These are phyloP conservation scores for Leptinotarsa defecta DNA, from an alignment of 1,140 invertebrate species.

Conservation along the genomic window DNA sequence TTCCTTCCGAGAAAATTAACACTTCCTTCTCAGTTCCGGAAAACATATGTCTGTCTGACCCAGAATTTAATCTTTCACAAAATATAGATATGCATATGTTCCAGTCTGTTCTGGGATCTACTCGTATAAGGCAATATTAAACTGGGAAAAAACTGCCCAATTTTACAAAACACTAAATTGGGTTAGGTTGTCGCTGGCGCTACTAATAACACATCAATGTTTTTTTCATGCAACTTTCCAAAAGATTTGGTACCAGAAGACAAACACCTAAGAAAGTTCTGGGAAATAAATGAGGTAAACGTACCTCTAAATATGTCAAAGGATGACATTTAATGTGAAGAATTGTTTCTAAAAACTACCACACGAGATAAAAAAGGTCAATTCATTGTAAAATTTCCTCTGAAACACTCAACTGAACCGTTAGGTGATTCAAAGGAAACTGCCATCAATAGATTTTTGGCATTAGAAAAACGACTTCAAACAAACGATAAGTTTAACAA, in stretches of 20 bases:
- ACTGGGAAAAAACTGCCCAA: constrained; percentile 40
- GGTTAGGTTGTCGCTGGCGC: constrained; percentile 47
- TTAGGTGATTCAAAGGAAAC: constrained; percentile 37
- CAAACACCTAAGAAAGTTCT: constrained; percentile 42
- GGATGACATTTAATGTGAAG: constrained; percentile 45
- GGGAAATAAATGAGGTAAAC: constrained; percentile 46
- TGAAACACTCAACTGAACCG: constrained; percentile 33
- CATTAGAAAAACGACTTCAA: constrained; percentile 28
- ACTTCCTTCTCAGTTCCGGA: constrained; percentile 37
- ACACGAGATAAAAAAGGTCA: constrained; percentile 37
- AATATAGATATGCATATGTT: constrained; percentile 43
- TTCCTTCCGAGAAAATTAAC: constrained; percentile 37
- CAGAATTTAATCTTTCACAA: constrained; percentile 34
- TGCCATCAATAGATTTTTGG: constrained; percentile 28
- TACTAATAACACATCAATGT: background rate
- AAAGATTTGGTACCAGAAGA: constrained; percentile 10
- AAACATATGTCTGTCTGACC: constrained; percentile 43
- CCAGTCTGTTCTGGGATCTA: constrained; percentile 39
- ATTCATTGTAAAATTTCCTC: constrained; percentile 43
- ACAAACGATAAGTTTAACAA: constrained; percentile 21
- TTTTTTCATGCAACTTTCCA: background rate
- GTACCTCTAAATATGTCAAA: constrained; percentile 32
- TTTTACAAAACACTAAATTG: constrained; percentile 49
- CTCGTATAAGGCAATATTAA: constrained; percentile 40
- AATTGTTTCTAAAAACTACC: constrained; percentile 42